Conservation (phyloP, 2,113 vertebrate species). For the Periophthalmus modestus region DNA sequence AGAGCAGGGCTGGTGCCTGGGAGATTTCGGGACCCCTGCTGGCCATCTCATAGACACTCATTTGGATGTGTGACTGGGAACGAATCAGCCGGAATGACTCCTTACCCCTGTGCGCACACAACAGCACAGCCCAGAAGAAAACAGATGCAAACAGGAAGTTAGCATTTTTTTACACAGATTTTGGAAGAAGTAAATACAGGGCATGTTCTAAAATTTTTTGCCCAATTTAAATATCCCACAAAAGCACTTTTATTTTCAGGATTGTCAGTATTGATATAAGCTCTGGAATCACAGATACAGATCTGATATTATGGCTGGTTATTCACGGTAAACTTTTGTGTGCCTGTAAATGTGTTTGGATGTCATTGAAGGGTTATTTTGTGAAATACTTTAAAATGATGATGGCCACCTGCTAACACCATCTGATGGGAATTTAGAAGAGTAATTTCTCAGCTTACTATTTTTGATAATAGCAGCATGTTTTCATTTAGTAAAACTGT, state of each 20-base stretch:
- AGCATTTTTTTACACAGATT: constrained; percentile 4
- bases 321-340: background rate
- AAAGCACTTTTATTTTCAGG: background rate
- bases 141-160: background rate
- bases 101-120: background rate
- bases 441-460: too few relatives aligned
- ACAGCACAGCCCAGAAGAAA: background rate
- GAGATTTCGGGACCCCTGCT: background rate
- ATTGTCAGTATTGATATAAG: background rate
- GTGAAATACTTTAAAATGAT: too few relatives aligned
- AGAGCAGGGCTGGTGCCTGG: background rate
- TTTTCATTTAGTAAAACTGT: too few relatives aligned
- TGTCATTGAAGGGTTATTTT: too few relatives aligned
- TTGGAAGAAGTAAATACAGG: background rate
- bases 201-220: background rate
- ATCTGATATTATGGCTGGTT: background rate
- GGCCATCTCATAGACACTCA: too few relatives aligned
- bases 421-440: too few relatives aligned
- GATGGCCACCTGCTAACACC: too few relatives aligned
- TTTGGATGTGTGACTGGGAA: constrained; percentile 8
- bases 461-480: too few relatives aligned
- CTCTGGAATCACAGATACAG: background rate
- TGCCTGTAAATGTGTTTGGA: too few relatives aligned
- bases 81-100: constrained; percentile 2
- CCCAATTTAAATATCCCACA: background rate